These are phyloP conservation scores for Saccostrea glomerata DNA, from an alignment of 1,140 invertebrate species.

Conservation along the genomic window DNA sequence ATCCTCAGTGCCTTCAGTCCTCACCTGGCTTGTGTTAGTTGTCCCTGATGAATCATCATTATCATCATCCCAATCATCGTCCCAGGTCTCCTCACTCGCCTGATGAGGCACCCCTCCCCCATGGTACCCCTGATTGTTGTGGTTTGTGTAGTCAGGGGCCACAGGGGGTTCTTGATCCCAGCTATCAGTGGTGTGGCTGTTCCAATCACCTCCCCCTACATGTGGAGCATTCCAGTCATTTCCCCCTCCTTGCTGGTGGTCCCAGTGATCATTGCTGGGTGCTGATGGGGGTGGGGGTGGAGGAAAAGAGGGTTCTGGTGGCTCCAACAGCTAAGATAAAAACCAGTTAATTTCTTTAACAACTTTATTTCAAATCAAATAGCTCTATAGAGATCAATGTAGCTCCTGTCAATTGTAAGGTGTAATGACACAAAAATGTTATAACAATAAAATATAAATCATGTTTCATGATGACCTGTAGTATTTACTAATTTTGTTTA, in stretches of 20 bases:
- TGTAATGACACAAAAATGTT: too few species aligned
- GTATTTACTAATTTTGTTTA: too few species aligned
- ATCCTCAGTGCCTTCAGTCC: neutral
- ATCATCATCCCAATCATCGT: slow-evolving; percentile 94
- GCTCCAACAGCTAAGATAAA: slow-evolving; percentile 54
- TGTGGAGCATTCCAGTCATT: neutral
- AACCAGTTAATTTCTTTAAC: neutral
- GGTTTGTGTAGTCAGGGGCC: neutral
- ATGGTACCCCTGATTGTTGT: slow-evolving; percentile 29
- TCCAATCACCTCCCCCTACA: neutral
- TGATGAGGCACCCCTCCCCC: slow-evolving; percentile 53
- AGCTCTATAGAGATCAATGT: too few species aligned
- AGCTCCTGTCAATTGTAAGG: too few species aligned
- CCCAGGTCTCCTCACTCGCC: slow-evolving; percentile 84
- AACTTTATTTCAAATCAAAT: too few species aligned
- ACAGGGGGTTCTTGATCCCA: neutral
- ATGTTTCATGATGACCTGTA: too few species aligned
- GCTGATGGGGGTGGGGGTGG: slow-evolving; percentile 77
- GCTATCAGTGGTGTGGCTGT: slow-evolving; percentile 28
- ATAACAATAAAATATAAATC: too few species aligned
- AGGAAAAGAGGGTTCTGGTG: slow-evolving; percentile 79
- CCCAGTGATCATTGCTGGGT: slow-evolving; percentile 43
- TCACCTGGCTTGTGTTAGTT: slow-evolving; percentile 37
- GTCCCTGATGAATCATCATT: slow-evolving; percentile 83
- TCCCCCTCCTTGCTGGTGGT: neutral